These are phyloP conservation scores for Sinhomidia bicolor DNA, from an alignment of 2,888 invertebrate genomes.

Conservation along the genomic window DNA sequence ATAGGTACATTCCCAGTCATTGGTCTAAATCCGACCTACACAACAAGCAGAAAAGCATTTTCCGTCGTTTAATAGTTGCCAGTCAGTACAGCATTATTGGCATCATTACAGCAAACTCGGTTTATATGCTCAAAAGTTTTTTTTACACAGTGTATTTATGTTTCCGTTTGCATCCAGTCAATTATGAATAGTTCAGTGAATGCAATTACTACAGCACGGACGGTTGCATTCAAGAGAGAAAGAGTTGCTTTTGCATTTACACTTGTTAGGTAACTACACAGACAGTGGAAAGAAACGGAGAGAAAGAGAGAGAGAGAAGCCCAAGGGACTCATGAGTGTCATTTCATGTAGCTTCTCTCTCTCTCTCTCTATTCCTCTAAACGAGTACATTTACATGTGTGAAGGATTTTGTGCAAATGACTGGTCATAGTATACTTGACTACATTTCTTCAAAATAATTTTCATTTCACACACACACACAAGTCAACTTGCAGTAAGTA, in stretches of 20 bases:
- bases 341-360: slow-evolving; percentile 33
- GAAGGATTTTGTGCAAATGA: slow-evolving; percentile 49
- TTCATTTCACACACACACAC: not conserved
- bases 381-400: slow-evolving; percentile 13
- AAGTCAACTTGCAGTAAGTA: not conserved
- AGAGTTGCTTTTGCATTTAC: slow-evolving; percentile 26
- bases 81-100: not conserved
- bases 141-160: not conserved
- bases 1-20: slow-evolving; percentile 1
- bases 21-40: not conserved
- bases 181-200: slow-evolving; percentile 49
- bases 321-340: slow-evolving; percentile 69
- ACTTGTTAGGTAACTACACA: slow-evolving; percentile 11
- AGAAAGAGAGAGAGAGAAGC: not conserved
- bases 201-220: slow-evolving; percentile 43
- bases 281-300: not conserved
- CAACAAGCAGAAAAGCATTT: slow-evolving; percentile 24
- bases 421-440: slow-evolving; percentile 32
- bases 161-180: slow-evolving; percentile 40
- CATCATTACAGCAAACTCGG: slow-evolving; percentile 1
- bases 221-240: slow-evolving; percentile 21
- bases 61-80: not conserved
- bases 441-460: not conserved
- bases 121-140: not conserved
- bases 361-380: too few relatives aligned